Evolutionary conservation across 2,113 vertebrate species (phyloP), one percentile per base, ranked within the genome.

Genomic region (Dasyornis broadbenti): DNA sequence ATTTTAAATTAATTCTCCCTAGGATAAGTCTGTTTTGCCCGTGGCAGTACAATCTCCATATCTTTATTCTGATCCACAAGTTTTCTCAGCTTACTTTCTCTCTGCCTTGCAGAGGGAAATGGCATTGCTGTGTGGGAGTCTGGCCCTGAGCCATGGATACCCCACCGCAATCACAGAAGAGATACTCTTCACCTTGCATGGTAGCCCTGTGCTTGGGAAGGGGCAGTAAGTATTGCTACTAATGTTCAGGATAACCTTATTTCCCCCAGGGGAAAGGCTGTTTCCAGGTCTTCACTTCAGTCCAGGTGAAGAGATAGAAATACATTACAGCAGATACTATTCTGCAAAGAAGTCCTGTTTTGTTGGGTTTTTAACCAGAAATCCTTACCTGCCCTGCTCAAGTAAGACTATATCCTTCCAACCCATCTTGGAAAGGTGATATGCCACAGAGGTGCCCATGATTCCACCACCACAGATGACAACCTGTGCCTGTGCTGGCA

Each of bases 381-480:
- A 22, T 63, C 47, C 98, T 98, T 96, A 99, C 99, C 99, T 99
- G 96, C 99, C 99, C 98, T 99, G 99, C 86, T 99, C 99, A 90
- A 99, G 96, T 33, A 99, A 97, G 56, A 99, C 97, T 20, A 99
- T 93, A 75, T 99, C 99, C 54, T 98, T 99, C 99, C 99, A 99
- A 8, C 99, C 99, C 95, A 99, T 98, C 94, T 98, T 99, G 93
- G 99, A 98, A 22, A 99, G 98, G 93, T 99, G 99, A 96, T 99
- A 99, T 0, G 99, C 99, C 84, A 99, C 99, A 0, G 99, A 99
- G 1, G 99, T 98, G n/a, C 99, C 99, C 92, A 98, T 97, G 49
- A 99, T 98, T 21, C 99, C 99, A 20, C 99, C 99, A 7, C 99
- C 99, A 82, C 99, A 99, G 95, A 99, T 99, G 89, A 99, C 99